Conservation (phyloP, 2,113 vertebrate genomes). For the Trogon surrucura region DNA sequence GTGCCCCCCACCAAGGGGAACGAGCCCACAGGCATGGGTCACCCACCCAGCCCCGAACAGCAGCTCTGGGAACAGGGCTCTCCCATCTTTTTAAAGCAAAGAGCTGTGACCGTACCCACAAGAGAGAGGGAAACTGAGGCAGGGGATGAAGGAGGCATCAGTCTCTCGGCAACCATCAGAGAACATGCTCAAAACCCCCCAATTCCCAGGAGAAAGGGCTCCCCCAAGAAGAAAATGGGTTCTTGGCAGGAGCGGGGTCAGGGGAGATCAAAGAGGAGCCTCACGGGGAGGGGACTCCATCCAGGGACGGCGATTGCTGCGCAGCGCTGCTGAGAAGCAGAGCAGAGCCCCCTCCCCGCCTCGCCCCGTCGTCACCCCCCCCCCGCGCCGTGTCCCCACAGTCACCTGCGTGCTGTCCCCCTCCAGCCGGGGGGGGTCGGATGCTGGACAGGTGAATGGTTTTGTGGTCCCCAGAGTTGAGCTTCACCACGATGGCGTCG, state of each 20-base stretch:
- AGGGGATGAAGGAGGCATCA: rapidly evolving
- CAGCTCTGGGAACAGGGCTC: neutral
- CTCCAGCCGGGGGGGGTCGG: slow-evolving; percentile 91
- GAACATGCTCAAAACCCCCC: rapidly evolving
- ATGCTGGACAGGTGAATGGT: slow-evolving; percentile 97
- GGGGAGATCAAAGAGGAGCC: neutral
- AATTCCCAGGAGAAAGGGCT: rapidly evolving
- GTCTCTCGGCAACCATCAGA: neutral
- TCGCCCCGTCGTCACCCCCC: neutral
- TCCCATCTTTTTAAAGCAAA: neutral
- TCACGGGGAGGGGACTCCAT: rapidly evolving
- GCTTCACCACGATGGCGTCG: slow-evolving; percentile 92
- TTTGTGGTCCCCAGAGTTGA: slow-evolving; percentile 93
- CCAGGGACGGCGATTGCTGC: rapidly evolving
- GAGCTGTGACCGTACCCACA: neutral
- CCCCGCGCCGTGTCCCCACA: neutral
- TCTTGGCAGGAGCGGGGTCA: rapidly evolving
- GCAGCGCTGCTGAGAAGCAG: neutral
- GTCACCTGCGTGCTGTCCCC: slow-evolving; percentile 80
- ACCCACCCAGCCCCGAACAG: neutral
- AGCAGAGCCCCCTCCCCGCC: neutral
- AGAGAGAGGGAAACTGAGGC: neutral
- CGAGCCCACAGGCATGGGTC: rapidly evolving
- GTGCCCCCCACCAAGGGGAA: neutral
- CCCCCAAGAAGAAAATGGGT: no score